Base-by-base conservation (phyloP, 2,797 vertebrate genomes). In the Acanthopagrus latus region DNA sequence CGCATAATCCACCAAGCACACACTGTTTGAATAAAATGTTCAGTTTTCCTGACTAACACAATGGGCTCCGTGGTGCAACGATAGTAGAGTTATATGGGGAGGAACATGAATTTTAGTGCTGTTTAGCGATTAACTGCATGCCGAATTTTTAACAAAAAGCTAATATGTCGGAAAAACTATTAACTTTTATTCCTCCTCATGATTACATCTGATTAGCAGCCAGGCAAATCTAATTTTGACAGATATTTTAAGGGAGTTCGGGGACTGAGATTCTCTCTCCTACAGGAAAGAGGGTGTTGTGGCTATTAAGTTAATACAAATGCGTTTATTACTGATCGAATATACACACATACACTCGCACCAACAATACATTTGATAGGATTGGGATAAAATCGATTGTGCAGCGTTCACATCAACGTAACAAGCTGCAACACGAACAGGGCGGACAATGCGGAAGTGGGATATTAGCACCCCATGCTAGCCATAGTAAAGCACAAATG, bases 391-490 rank as follows among this genome's bases (percentile, higher is more conserved):
- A 14, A 38, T 0, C 20, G 5, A 20, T 2, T 17, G 51, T 60
- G 69, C 21, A 18, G 38, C 14, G 4, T 20, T n/a, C 54, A 46
- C 25, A 16, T 51, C 2, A 64, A 56, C 2, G 7, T 14, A 50
- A 74, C 90, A 67, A 67, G 89, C 80, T 59, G 0, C 66, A 64
- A 64, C 89, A 76, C 0, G 88, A 85, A 27, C 50, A 84, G 82
- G 88, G 81, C 78, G 82, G 70, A 80, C 64, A 87, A 93, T 92
- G 93, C 93, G 94, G 94, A 95, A 95, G 64, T 88, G 52, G 7
- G 0, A 6, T 46, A 38, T 81, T 87, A 89, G 87, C 92, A 50
- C 7, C 33, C 20, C 4, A 2, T 51, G 88, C 86, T 88, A 89
- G 64, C 84, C 6, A 9, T 3, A 23, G 7, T 1, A 4, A 16